Evolutionary conservation across 2,113 vertebrate genomes (phyloP), one percentile per base, ranked within the genome.

Genomic region (Psilopogon haemacephalus): DNA sequence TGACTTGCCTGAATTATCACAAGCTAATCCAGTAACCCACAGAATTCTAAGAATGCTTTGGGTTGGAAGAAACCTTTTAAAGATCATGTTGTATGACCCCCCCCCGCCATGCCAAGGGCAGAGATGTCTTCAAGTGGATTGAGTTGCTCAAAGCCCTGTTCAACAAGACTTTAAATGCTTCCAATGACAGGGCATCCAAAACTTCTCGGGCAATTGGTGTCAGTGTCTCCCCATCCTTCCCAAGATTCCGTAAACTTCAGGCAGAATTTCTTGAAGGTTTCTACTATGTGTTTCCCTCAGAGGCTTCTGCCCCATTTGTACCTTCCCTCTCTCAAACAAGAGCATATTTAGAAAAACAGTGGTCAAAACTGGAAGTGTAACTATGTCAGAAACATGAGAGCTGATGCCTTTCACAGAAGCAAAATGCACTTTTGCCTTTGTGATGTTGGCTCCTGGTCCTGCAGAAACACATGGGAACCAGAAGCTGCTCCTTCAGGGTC

Each of bases 141-240:
- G n/a, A 5, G 21, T 0, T 81, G 55, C 8, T 69, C 19, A 59
- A 1, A 2, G 42, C 0, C 0, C 6, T 8, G 5, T 60, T 38
- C 78, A 73, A 14, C 9, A 27, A 35, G 50, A 26, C 33, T 24
- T 26, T 23, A 21, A 88, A 78, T 21, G 52, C 4, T 38, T 48
- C 27, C 37, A 72, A 2, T 2, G 15, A 64, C 7, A 20, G 14
- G 12, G 18, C 46, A 77, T 4, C 15, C n/a, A 44, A 32, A 73
- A 1, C 13, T 8, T 46, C 38, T 56, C 38, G 8, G 16, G 30
- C 30, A 62, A 23, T 16, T 26, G 58, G 40, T 64, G 5, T n/a
- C 67, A 70, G 26, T 7, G 16, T 4, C 70, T 83, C 48, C n/a
- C 6, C 5, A 76, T 5, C 2, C 21, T 81, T 86, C 64, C 19